Evolutionary conservation across 2,113 vertebrate genomes (phyloP), one percentile per base, ranked within the genome.

Genomic region (Phyllopteryx taeniolatus): DNA sequence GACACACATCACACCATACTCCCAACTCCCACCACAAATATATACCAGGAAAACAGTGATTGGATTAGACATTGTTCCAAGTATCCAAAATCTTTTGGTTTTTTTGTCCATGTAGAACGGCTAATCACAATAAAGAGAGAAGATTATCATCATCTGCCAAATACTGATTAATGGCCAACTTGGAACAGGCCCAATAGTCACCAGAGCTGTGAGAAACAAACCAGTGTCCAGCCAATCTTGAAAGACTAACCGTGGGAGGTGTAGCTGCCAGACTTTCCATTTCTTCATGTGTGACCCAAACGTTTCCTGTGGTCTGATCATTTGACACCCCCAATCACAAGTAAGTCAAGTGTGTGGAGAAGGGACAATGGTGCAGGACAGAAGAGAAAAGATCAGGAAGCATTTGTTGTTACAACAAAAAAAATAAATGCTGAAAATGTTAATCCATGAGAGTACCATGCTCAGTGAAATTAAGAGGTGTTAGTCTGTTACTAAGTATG

Each of bases 201-300:
- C 65, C 64, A 72, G 61, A 76, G 53, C 68, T 13, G 27, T 17
- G 5, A 64, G 57, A 78, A 33, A 43, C 73, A 43, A 17, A 66
- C 27, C 59, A 31, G 60, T 2, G 63, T n/a, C 54, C 31, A 63
- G 71, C 81, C 81, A 79, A 73, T 82, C 73, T 61, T 49, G 44
- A 60, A 3, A 83, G 85, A 99, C 98, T 99, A 93, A 99, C 98
- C 98, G 96, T 98, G 86, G 94, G 95, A 22, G 95, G 96, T 0
- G 96, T 94, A 85, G 96, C 96, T 74, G 97, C 91, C 89, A 99
- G 94, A 88, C 92, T 97, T 93, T 99, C 97, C 96, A 99, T 99
- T 83, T 99, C 98, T 93, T 99, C 98, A 59, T 99, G 98, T 57
- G 98, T 99, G 93, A 99, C 91, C 98, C 98, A 99, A 91, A 99